Evolutionary conservation across 2,888 invertebrate species (phyloP).

Genomic region (Lobophora halterata): DNA sequence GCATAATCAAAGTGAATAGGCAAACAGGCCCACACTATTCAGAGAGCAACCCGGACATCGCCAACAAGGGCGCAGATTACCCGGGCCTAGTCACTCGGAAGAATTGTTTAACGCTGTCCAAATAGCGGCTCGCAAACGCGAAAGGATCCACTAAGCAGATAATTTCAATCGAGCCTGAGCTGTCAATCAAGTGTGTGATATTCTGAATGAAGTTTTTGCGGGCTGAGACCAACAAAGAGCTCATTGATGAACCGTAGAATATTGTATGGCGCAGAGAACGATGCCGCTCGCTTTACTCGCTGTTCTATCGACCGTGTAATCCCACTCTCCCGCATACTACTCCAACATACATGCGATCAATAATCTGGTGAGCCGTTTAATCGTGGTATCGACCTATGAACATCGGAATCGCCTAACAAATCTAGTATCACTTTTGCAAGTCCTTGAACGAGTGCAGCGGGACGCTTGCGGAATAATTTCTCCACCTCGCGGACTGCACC

Average conservation of each 20-base stretch:
- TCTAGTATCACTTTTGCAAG: slow-evolving; percentile 42
- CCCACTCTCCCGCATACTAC: slow-evolving; percentile 21
- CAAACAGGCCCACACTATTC: slow-evolving; percentile 59
- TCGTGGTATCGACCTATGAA: slow-evolving; percentile 3
- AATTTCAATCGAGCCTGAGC: slow-evolving; percentile 68
- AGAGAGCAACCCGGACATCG: slow-evolving; percentile 52
- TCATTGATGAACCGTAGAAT: slow-evolving; percentile 38
- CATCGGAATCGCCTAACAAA: slow-evolving; percentile 14
- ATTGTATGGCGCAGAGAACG: slow-evolving; percentile 32
- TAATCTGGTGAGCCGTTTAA: slow-evolving; percentile 9
- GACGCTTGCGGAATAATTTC: slow-evolving; percentile 73
- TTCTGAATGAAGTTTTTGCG: slow-evolving; percentile 48
- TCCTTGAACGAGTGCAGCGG: slow-evolving; percentile 66
- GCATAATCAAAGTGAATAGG: slow-evolving; percentile 69
- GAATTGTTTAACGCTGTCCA: slow-evolving; percentile 78
- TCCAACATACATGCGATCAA: slow-evolving; percentile 18
- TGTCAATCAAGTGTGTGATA: slow-evolving; percentile 67
- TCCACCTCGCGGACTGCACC: slow-evolving; percentile 52
- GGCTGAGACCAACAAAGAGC: slow-evolving; percentile 42
- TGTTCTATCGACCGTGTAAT: slow-evolving; percentile 33
- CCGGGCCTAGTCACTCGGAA: slow-evolving; percentile 69
- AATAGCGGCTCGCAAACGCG: slow-evolving; percentile 66
- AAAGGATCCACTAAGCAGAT: slow-evolving; percentile 76
- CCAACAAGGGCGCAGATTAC: slow-evolving; percentile 65
- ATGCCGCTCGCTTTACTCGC: slow-evolving; percentile 23